phyloP scores from a whole-genome alignment of 1,140 invertebrate genomes.

The Ditylenchus dipsaci region DNA sequence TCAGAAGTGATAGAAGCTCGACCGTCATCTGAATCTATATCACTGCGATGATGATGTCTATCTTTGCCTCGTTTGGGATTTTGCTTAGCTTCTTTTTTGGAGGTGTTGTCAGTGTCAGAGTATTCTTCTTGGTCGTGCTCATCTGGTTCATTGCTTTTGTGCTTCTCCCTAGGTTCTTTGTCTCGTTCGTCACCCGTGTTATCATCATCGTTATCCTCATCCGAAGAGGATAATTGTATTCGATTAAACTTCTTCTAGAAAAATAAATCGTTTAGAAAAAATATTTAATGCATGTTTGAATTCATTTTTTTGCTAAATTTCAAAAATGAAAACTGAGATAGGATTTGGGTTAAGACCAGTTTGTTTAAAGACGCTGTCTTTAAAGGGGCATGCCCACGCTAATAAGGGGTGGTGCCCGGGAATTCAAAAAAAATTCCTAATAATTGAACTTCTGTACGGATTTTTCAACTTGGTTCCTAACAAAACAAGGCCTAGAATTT shows the following conservation, averaged over 20 bases:
- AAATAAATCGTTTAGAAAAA: too few relatives aligned
- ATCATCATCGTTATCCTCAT: not conserved
- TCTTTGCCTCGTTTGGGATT: not conserved
- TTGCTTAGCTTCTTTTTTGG: not conserved
- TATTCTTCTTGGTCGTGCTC: not conserved
- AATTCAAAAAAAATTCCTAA: too few relatives aligned
- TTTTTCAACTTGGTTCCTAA: too few relatives aligned
- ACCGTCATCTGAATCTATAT: not conserved
- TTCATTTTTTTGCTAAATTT: too few relatives aligned
- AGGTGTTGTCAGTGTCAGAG: not conserved
- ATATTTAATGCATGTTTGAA: too few relatives aligned
- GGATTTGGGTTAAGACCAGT: too few relatives aligned
- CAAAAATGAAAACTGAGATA: too few relatives aligned
- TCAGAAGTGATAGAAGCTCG: not conserved
- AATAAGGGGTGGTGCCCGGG: too few relatives aligned
- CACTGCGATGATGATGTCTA: not conserved
- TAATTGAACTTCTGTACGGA: too few relatives aligned
- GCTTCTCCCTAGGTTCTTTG: not conserved
- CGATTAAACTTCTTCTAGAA: conserved; percentile 1
- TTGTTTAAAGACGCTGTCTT: too few relatives aligned
- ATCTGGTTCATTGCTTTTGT: not conserved
- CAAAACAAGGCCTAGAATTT: too few relatives aligned
- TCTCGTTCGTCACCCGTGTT: not conserved
- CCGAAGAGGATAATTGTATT: not conserved
- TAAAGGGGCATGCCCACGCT: too few relatives aligned